Evolutionary conservation across 2,797 vertebrate genomes (phyloP), one percentile per base, ranked within the genome.

Genomic region (Astyanax mexicanus): DNA sequence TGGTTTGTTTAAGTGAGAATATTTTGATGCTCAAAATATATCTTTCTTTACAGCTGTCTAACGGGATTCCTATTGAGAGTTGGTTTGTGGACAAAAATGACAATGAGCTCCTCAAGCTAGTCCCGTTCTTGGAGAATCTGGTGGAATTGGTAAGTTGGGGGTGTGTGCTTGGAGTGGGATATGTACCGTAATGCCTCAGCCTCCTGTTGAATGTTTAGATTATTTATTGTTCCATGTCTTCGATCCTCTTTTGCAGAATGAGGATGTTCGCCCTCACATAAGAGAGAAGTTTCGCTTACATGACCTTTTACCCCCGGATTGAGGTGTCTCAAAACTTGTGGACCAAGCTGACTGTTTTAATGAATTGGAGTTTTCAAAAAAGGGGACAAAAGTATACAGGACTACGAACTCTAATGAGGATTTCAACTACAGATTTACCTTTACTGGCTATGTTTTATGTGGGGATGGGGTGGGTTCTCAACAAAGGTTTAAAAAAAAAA

Each of bases 1-100:
- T 21, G 1, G 2, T 23, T 71, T n/a, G 15, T 9, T 8, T 40
- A 8, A 55, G 13, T 3, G 62, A 57, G 58, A 60, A 62, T 68
- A 62, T 75, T 32, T 65, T 69, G 68, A 60, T 55, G 12, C 68
- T 75, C 64, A 65, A 19, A 57, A 25, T 76, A 60, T 80, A 19
- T 55, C 45, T 40, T 32, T 13, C 29, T 27, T 67, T 87, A 77
- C 83, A 99, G 98, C 93, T 99, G 90, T 99, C 97, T 84, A 99
- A 99, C 88, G 98, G 97, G 83, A 99, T 99, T 90, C 97, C 97
- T 83, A 99, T 99, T 91, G 97, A 99, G 91, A 99, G 98, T 89
- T 99, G 98, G 97, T 99, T 99, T 92, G 97, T 99, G 96, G 98
- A 99, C 92, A 98, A 95, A 93, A 98, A 98, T 86, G 98, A 99